Evolutionary conservation across 2,888 invertebrate genomes (phyloP).

Genomic region (Melinaea marsaeus): DNA sequence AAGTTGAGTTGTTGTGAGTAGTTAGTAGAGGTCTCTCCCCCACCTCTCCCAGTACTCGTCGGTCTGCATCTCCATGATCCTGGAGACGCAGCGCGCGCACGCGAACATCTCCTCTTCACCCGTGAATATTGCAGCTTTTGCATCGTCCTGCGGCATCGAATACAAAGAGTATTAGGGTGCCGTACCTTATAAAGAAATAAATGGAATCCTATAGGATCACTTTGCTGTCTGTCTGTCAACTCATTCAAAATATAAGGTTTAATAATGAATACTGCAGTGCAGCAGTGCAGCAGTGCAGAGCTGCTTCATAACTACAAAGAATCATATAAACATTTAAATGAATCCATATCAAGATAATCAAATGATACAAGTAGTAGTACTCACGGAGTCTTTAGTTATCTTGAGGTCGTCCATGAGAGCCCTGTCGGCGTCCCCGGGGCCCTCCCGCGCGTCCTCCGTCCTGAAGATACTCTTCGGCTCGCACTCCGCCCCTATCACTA

Average conservation of each 20-base stretch:
- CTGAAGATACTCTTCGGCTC: conserved; percentile 87
- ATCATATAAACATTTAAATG: no score
- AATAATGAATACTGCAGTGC: no score
- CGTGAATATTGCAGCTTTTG: conserved; percentile 93
- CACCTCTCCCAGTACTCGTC: conserved; percentile 94
- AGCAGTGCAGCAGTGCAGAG: no score
- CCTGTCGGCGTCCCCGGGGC: conserved; percentile 86
- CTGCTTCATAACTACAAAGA: no score
- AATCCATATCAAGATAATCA: no score
- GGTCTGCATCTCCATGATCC: conserved; percentile 97
- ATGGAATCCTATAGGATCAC: no score
- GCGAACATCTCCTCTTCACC: conserved; percentile 99
- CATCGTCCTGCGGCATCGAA: conserved; percentile 80
- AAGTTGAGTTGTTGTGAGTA: background rate
- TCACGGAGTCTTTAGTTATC: conserved; percentile 85
- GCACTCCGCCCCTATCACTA: conserved; percentile 91
- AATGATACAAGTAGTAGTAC: conserved; percentile 36
- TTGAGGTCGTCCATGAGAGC: conserved; percentile 97
- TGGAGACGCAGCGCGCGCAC: conserved; percentile 94
- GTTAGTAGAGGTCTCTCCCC: conserved; percentile 72
- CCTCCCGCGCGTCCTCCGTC: conserved; percentile 58
- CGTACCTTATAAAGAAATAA: no score
- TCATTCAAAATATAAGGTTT: no score
- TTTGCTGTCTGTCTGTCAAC: no score
- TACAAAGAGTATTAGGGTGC: background rate